Evolutionary conservation across 2,797 vertebrate species (phyloP).

Genomic region (Ciconia nigra): DNA sequence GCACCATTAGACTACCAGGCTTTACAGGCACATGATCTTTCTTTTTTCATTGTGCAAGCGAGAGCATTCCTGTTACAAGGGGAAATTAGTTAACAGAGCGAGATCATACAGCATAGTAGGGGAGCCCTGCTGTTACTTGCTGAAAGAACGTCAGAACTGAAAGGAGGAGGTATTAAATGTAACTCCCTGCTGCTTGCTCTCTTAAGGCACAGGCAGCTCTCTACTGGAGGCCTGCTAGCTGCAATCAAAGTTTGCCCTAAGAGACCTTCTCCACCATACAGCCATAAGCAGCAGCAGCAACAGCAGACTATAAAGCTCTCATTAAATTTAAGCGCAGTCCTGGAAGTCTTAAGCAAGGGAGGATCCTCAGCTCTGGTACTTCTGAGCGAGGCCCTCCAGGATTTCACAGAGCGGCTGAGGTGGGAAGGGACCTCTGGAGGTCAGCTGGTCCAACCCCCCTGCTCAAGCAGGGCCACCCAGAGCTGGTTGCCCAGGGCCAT

Average conservation of each 20-base stretch:
- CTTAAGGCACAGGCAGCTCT: constrained; percentile 33
- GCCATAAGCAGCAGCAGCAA: neutral
- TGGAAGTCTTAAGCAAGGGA: neutral
- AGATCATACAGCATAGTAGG: constrained; percentile 4
- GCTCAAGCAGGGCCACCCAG: neutral
- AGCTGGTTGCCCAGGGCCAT: neutral
- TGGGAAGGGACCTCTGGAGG: neutral
- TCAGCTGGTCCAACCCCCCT: neutral
- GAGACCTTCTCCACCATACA: constrained; percentile 4
- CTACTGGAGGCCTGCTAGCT: constrained; percentile 2
- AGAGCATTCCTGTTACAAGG: neutral
- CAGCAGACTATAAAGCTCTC: neutral
- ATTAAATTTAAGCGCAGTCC: neutral
- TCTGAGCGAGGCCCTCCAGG: neutral
- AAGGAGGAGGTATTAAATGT: constrained; percentile 23
- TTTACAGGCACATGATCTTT: neutral
- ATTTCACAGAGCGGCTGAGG: neutral
- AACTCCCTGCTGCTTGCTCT: constrained; percentile 40
- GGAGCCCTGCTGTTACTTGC: constrained; percentile 42
- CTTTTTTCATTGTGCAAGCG: neutral
- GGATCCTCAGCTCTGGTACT: neutral
- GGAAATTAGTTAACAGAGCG: neutral
- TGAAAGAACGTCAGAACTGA: constrained; percentile 20
- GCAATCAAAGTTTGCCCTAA: constrained; percentile 24
- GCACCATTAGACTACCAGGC: neutral